phyloP scores from a whole-genome alignment of 2,113 vertebrate genomes.

The Notiomystis cincta region DNA sequence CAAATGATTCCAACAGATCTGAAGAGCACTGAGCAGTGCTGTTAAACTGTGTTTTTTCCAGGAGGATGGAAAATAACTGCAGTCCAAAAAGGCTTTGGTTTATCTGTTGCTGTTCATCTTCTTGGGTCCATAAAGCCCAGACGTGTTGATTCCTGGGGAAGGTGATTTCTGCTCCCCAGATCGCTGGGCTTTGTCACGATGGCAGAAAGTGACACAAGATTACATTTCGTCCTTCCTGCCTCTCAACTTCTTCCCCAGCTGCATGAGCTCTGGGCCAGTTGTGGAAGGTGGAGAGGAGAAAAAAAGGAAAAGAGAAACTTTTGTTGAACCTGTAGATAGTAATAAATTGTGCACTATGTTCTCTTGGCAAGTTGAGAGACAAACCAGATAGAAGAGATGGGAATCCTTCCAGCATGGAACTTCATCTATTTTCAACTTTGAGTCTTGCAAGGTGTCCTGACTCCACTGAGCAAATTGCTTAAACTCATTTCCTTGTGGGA shows the following conservation, averaged over 20 bases:
- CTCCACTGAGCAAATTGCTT: not conserved
- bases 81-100: not conserved
- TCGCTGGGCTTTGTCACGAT: not conserved
- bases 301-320: not conserved
- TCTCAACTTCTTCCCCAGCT: not conserved
- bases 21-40: not conserved
- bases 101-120: not conserved
- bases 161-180: not conserved
- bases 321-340: not conserved
- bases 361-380: not conserved
- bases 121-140: not conserved
- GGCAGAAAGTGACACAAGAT: not conserved
- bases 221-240: fast-evolving
- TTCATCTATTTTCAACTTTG: not conserved
- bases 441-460: not conserved
- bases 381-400: not conserved
- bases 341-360: not conserved
- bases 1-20: not conserved
- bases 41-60: not conserved
- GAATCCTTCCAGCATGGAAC: not conserved
- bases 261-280: not conserved
- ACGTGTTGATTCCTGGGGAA: not conserved
- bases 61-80: not conserved
- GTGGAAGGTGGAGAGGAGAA: not conserved
- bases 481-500: not conserved